Conservation (phyloP, 37 sponge, comb jelly and placozoan genomes). For the Bolinopsis microptera region DNA sequence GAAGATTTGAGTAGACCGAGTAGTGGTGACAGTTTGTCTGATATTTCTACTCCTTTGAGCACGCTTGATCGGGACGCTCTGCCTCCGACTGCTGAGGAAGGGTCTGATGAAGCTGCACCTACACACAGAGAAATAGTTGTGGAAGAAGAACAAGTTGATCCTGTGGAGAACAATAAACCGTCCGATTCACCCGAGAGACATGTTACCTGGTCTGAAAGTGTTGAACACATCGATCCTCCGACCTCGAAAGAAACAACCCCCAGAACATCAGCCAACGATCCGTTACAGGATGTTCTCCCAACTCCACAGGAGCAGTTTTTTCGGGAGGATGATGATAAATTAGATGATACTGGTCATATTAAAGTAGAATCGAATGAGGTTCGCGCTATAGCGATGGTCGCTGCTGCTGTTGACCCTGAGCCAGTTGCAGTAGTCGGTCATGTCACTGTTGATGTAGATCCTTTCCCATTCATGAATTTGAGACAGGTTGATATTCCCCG, state of each 20-base stretch:
- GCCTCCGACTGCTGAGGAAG: not conserved
- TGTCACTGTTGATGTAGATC: conserved; percentile 44
- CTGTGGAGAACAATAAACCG: not conserved
- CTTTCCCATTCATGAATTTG: conserved; percentile 47
- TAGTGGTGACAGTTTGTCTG: not conserved
- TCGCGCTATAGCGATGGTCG: no score
- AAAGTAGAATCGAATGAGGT: not conserved
- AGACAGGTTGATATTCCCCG: conserved; percentile 50
- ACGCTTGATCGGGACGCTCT: not conserved
- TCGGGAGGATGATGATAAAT: not conserved
- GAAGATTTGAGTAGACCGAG: not conserved
- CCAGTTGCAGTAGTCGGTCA: not conserved
- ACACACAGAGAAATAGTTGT: not conserved
- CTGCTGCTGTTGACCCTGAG: not conserved
- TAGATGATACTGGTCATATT: conserved; percentile 39
- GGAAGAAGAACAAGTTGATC: not conserved
- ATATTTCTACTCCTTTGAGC: conserved; percentile 30
- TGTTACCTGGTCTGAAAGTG: conserved; percentile 56
- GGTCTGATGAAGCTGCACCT: not conserved
- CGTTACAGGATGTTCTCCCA: not conserved
- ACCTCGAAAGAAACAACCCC: conserved; percentile 15
- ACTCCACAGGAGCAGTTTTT: conserved; percentile 20
- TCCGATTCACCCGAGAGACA: conserved; percentile 48
- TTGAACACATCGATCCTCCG: not conserved
- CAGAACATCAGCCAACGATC: not conserved